A percentile compares a stretch with the other conserved stretches of the same genome.
Evolutionary conservation across 92 coral and sea anemone species (phyloP).

Genomic region (Blastomussa wellsi): DNA sequence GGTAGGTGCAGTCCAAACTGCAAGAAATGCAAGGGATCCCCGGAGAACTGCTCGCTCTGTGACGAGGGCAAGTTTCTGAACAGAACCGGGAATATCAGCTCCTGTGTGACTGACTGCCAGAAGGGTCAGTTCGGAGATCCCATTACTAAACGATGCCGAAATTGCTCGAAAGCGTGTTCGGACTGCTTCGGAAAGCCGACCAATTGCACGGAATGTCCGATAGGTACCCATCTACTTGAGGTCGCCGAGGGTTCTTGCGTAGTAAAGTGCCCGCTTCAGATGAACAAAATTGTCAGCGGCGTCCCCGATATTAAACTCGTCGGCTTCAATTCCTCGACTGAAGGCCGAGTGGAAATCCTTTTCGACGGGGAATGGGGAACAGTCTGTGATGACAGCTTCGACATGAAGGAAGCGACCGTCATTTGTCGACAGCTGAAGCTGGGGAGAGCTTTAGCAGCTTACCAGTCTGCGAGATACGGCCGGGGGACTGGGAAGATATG

Average conservation of each 20-base stretch:
- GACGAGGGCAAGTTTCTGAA: constrained; percentile 57
- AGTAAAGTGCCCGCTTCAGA: constrained; percentile 22
- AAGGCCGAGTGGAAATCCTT: constrained; percentile 80
- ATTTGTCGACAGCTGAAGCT: constrained; percentile 88
- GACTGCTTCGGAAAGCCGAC: constrained; percentile 51
- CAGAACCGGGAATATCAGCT: constrained; percentile 37
- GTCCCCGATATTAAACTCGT: constrained; percentile 73
- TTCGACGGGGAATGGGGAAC: constrained; percentile 91
- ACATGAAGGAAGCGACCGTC: constrained; percentile 64
- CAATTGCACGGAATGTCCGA: constrained; percentile 62
- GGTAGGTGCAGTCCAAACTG: constrained; percentile 75
- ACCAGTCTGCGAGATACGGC: constrained; percentile 54
- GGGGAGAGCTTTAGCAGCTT: constrained; percentile 50
- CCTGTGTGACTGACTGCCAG: constrained; percentile 67
- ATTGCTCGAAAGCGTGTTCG: constrained; percentile 52
- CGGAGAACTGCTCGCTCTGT: constrained; percentile 68
- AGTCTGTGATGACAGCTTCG: constrained; percentile 84
- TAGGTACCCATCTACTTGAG: constrained; percentile 20
- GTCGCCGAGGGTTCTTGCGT: constrained; percentile 22
- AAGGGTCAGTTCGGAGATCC: constrained; percentile 57
- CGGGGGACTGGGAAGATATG: constrained; percentile 73
- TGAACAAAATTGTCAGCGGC: constrained; percentile 60
- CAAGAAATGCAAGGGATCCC: constrained; percentile 48
- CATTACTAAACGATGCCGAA: constrained; percentile 20
- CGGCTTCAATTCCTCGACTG: constrained; percentile 58